Base-by-base conservation (phyloP, 2,113 vertebrate species). In the Thryonomys swinderianus region DNA sequence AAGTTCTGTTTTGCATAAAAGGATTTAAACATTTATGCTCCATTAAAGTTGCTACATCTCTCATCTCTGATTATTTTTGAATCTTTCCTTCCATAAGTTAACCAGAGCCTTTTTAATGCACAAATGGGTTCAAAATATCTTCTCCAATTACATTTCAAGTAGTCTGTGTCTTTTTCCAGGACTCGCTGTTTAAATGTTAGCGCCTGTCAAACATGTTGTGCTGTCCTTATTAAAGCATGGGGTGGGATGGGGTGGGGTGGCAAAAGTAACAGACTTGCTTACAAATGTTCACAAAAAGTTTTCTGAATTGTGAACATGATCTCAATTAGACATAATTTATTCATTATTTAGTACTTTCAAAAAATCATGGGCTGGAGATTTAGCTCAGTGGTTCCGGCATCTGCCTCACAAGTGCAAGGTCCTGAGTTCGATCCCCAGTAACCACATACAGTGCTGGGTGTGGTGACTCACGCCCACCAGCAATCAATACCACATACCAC, bases 41-140 rank as follows among this genome's bases (percentile, higher is more conserved):
- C 91, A 94, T 97, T 90, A 88, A 98, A 97, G 91, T 95, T 61
- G 23, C 5, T 93, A 21, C 48, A 48, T 84, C 96, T 92, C 82
- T 85, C 10, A 88, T 97, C 91, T 95, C 80, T 95, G 90, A 95
- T 95, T 95, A 40, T 82, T 95, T 62, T 95, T 97, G 86, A 97
- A 91, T 84, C 97, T 61, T 94, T 95, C 94, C 90, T 93, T 94
- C 86, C 71, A 88, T 82, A 93, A 96, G 80, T 89, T 96, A 55
- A 79, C 45, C 66, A 96, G 81, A 95, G 93, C 2, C 34, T 13
- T 95, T 96, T 62, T 93, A 32, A 76, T 48, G 27, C 42, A 48
- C 17, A 94, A 91, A 48, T 78, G 18, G 66, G 9, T 87, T 92
- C 42, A 9, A 83, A 25, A 91, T 96, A 94, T 61, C 7, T 69